Percentiles rank a stretch among this genome's conserved stretches.
These are phyloP conservation scores for Ostrea edulis DNA, from an alignment of 1,140 invertebrate genomes.

Conservation along the genomic window DNA sequence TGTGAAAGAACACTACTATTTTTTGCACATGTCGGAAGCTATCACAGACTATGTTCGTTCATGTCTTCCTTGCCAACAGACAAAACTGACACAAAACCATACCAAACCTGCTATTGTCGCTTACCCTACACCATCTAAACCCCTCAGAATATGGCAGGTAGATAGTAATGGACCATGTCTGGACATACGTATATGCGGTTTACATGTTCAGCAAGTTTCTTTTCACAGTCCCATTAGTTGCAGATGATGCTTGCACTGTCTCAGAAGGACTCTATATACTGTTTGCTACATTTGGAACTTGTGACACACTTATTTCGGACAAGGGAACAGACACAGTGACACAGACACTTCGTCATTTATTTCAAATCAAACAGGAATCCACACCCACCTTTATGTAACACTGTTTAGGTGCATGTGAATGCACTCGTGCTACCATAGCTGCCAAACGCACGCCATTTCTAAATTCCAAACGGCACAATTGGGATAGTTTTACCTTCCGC, in stretches of 20 bases:
- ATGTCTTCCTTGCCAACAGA: slow-evolving; percentile 27
- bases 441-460: slow-evolving; percentile 12
- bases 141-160: slow-evolving; percentile 34
- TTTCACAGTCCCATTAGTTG: no score
- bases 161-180: slow-evolving; percentile 17
- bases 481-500: slow-evolving; percentile 32
- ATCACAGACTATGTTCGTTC: slow-evolving; percentile 41
- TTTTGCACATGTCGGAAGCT: slow-evolving; percentile 15
- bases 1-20: slow-evolving; percentile 37
- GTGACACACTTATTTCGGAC: no score
- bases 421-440: background rate
- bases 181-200: slow-evolving; percentile 15
- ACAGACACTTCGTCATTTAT: slow-evolving; percentile 23
- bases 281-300: no score
- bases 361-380: slow-evolving; percentile 44
- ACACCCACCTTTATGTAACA: slow-evolving; percentile 37
- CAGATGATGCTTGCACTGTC: no score
- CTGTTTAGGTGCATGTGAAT: no score
- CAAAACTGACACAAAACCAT: slow-evolving; percentile 40
- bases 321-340: slow-evolving; percentile 39
- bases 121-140: slow-evolving; percentile 31
- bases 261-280: no score
- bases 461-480: background rate
- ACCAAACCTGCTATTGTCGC: slow-evolving; percentile 38
- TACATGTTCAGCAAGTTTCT: no score